Percentiles rank a stretch among this genome's conserved stretches.
Evolutionary conservation across 1,140 invertebrate genomes (phyloP).

Genomic region (Muscidifurax raptorellus): DNA sequence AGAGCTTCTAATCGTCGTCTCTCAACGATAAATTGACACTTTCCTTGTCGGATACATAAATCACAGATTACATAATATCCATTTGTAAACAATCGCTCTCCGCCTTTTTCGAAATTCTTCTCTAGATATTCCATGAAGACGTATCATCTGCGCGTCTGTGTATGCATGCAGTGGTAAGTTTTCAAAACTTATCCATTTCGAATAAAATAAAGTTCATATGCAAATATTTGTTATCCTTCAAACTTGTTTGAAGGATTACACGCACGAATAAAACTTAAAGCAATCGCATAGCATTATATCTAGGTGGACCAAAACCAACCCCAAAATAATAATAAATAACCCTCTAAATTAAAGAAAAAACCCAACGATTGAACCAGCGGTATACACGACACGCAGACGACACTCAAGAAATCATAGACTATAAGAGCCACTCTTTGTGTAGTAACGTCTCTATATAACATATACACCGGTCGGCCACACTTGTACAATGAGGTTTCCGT

Average conservation of each 20-base stretch:
- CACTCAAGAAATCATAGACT: neutral
- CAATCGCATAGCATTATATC: too few relatives aligned
- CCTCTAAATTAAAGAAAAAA: neutral
- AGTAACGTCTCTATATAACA: neutral
- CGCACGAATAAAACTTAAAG: too few relatives aligned
- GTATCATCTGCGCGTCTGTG: neutral
- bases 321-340: too few relatives aligned
- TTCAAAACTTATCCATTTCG: neutral
- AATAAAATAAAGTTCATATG: neutral
- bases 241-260: neutral
- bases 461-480: neutral
- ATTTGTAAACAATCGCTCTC: neutral
- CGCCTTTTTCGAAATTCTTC: neutral
- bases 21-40: neutral
- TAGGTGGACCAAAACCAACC: too few relatives aligned
- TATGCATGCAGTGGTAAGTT: neutral
- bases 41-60: slow-evolving; percentile 1
- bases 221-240: neutral
- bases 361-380: neutral
- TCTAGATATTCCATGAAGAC: neutral
- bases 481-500: slow-evolving; percentile 20
- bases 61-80: slow-evolving; percentile 39
- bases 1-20: neutral
- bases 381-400: neutral
- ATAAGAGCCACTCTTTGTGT: neutral